A percentile compares a stretch with the other conserved stretches of the same genome.
Evolutionary conservation across 2,888 invertebrate species (phyloP).

Genomic region (Drosophila neonasuta): DNA sequence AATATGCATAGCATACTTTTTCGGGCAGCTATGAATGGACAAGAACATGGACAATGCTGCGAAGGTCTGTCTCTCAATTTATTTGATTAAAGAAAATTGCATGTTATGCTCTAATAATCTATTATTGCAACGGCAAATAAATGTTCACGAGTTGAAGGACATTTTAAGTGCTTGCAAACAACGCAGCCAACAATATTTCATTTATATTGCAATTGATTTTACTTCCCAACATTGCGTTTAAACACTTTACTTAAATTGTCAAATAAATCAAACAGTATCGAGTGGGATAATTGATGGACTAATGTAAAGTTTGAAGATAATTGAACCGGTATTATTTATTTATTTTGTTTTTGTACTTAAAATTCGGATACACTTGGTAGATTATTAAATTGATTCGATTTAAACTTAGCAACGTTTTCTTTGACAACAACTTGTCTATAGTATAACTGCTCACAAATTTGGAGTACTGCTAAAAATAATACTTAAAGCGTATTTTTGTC

Average conservation of each 20-base stretch:
- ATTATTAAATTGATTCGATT: neutral
- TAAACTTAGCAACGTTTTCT: neutral
- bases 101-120: slow-evolving; percentile 1
- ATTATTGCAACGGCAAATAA: neutral
- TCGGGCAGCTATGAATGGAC: neutral
- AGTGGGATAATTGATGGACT: no score
- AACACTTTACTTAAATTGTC: neutral
- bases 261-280: neutral
- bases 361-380: neutral
- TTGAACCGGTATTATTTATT: no score
- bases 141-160: slow-evolving; percentile 1
- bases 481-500: neutral
- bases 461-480: slow-evolving; percentile 1
- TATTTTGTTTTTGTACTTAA: no score
- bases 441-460: slow-evolving; percentile 5
- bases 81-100: slow-evolving; percentile 3
- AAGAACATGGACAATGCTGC: neutral
- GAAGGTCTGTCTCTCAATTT: neutral
- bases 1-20: neutral
- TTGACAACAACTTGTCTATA: neutral
- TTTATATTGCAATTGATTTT: neutral
- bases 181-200: neutral
- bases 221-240: neutral
- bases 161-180: neutral
- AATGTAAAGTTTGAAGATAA: no score